A percentile compares a stretch with the other conserved stretches of the same genome.
These are phyloP conservation scores for Macaria notata DNA, from an alignment of 2,888 invertebrate species.

Conservation along the genomic window DNA sequence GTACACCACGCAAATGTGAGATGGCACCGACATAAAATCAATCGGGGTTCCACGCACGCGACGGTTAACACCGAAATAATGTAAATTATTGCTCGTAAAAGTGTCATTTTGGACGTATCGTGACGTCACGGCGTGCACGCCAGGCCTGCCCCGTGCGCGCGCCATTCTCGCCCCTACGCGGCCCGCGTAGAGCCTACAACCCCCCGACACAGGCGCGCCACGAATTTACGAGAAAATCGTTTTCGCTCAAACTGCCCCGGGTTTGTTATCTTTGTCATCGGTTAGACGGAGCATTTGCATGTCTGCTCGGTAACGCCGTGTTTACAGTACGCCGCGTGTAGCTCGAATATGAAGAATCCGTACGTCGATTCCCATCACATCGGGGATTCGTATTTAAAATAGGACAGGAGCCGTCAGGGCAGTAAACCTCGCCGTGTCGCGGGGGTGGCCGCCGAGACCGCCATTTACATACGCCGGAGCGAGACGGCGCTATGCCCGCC, in stretches of 20 bases:
- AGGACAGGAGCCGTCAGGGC: slow-evolving; percentile 78
- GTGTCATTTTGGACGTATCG: slow-evolving; percentile 79
- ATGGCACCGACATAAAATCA: slow-evolving; percentile 79
- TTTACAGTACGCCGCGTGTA: slow-evolving; percentile 26
- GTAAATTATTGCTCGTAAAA: slow-evolving; percentile 81
- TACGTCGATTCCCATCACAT: slow-evolving; percentile 63
- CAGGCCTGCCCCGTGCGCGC: slow-evolving; percentile 35
- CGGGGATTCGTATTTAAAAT: slow-evolving; percentile 71
- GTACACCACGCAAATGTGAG: slow-evolving; percentile 65
- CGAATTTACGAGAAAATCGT: slow-evolving; percentile 55
- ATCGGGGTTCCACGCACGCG: slow-evolving; percentile 78
- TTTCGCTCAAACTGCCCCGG: slow-evolving; percentile 63
- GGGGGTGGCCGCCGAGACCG: slow-evolving; percentile 70
- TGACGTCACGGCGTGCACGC: slow-evolving; percentile 65
- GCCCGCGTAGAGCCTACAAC: too few species aligned
- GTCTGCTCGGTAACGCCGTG: slow-evolving; percentile 37
- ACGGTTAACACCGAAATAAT: slow-evolving; percentile 78
- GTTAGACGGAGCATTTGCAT: slow-evolving; percentile 62
- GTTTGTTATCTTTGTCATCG: slow-evolving; percentile 70
- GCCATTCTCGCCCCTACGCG: slow-evolving; percentile 45
- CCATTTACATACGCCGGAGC: slow-evolving; percentile 80
- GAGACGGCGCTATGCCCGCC: slow-evolving; percentile 32
- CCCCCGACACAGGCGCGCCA: slow-evolving; percentile 20
- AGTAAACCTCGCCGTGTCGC: slow-evolving; percentile 69
- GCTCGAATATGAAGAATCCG: slow-evolving; percentile 37